These are phyloP conservation scores for Drosophila micromelanica DNA, from an alignment of 1,140 invertebrate species.

Conservation along the genomic window DNA sequence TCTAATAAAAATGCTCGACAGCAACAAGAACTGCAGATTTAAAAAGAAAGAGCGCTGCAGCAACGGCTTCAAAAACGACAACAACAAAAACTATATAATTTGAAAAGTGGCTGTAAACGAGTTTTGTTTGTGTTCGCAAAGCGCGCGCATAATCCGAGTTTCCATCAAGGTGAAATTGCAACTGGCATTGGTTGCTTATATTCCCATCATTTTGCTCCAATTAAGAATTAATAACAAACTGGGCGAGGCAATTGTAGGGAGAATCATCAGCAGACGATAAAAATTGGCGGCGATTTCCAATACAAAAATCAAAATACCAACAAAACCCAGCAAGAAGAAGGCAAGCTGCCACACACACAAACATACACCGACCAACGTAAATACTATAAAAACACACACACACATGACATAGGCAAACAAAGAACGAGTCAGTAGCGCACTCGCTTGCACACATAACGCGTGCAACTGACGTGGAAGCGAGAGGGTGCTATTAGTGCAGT, in stretches of 20 bases:
- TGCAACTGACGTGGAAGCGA: constrained; percentile 16
- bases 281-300: constrained; percentile 74
- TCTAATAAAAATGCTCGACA: constrained; percentile 61
- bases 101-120: constrained; percentile 55
- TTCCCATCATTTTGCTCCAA: constrained; percentile 19
- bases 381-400: constrained; percentile 33
- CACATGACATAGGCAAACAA: constrained; percentile 41
- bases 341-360: constrained; percentile 22
- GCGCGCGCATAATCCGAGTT: constrained; percentile 53
- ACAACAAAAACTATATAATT: constrained; percentile 33
- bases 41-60: constrained; percentile 42
- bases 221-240: constrained; percentile 6
- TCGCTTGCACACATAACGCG: constrained; percentile 21
- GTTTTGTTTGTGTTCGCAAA: constrained; percentile 51
- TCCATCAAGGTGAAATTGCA: constrained; percentile 49
- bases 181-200: constrained; percentile 40
- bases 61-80: constrained; percentile 34
- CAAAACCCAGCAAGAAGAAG: constrained; percentile 34
- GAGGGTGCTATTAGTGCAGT: constrained; percentile 19
- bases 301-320: constrained; percentile 59
- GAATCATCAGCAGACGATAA: constrained; percentile 12
- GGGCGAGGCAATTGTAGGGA: constrained; percentile 7
- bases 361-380: constrained; percentile 27
- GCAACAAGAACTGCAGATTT: constrained; percentile 43
- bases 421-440: constrained; percentile 24